These are phyloP conservation scores for Ceratosolen solmsi DNA, from an alignment of 1,140 invertebrate genomes.

Conservation along the genomic window DNA sequence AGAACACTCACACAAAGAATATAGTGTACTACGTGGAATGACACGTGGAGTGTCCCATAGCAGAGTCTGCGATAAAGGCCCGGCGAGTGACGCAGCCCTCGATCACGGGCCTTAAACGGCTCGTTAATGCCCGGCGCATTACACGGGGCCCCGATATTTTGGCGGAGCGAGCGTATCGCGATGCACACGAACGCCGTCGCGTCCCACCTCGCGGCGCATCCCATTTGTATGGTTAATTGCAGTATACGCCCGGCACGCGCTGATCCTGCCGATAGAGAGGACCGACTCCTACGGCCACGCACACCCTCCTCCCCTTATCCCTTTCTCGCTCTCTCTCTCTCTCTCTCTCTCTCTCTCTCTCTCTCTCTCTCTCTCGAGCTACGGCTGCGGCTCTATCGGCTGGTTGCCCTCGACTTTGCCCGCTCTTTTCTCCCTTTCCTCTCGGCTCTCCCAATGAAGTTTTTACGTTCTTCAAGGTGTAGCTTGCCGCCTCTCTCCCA, in stretches of 20 bases:
- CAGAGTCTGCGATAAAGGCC: no score
- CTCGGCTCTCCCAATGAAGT: neutral
- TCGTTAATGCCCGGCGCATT: slow-evolving; percentile 34
- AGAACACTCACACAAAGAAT: no score
- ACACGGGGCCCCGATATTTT: slow-evolving; percentile 52
- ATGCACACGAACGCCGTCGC: slow-evolving; percentile 52
- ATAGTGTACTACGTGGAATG: no score
- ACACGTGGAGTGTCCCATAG: no score
- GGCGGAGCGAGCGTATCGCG: neutral
- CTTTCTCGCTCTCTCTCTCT: neutral
- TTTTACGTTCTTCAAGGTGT: neutral
- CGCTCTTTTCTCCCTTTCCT: no score
- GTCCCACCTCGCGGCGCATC: slow-evolving; percentile 31
- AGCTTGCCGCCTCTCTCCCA: neutral
- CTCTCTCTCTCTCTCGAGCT: no score
- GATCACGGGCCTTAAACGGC: neutral
- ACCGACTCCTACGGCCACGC: no score
- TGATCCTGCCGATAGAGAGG: slow-evolving; percentile 10
- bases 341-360: no score
- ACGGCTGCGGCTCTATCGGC: neutral
- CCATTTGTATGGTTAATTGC: slow-evolving; percentile 66
- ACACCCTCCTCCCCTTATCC: neutral
- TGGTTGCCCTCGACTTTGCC: neutral
- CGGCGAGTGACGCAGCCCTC: neutral
- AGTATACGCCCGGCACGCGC: slow-evolving; percentile 20